Evolutionary conservation across 2,888 invertebrate species (phyloP).

Genomic region (Holacanthella duospinosa): DNA sequence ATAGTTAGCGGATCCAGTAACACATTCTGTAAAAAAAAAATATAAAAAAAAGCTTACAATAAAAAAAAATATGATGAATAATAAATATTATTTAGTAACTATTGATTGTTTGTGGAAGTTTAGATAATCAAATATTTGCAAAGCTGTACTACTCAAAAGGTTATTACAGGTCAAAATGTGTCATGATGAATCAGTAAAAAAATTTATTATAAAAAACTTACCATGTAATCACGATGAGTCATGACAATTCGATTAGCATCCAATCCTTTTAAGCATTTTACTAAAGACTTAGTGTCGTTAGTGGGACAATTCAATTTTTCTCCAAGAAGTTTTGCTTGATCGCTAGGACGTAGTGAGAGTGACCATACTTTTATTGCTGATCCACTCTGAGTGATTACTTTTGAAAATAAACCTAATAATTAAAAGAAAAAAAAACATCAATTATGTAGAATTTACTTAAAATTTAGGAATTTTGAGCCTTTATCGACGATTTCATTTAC

Average conservation of each 20-base stretch:
- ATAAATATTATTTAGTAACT: too few species aligned
- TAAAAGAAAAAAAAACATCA: background rate
- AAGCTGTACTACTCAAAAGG: background rate
- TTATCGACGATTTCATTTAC: too few species aligned
- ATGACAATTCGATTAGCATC: conserved; percentile 15
- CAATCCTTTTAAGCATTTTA: conserved; percentile 19
- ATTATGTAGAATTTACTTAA: too few species aligned
- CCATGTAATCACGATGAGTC: conserved; percentile 15
- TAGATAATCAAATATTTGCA: background rate
- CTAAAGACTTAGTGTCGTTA: conserved; percentile 11
- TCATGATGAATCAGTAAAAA: too few species aligned
- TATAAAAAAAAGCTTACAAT: background rate
- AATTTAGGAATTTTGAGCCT: too few species aligned
- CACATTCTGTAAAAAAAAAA: conserved; percentile 20
- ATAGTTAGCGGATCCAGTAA: conserved; percentile 28
- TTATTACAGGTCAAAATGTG: too few species aligned
- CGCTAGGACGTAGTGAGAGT: conserved; percentile 17
- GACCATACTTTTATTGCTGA: conserved; percentile 31
- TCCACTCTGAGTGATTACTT: conserved; percentile 26
- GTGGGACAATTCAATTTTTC: conserved; percentile 20
- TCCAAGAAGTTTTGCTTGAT: conserved; percentile 19
- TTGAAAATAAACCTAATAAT: conserved; percentile 20
- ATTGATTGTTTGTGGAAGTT: background rate
- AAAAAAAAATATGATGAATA: too few species aligned
- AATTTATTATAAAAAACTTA: conserved; percentile 1